Base-by-base conservation (phyloP, 2,797 vertebrate genomes). In the Hippopotamyrus pictus region DNA sequence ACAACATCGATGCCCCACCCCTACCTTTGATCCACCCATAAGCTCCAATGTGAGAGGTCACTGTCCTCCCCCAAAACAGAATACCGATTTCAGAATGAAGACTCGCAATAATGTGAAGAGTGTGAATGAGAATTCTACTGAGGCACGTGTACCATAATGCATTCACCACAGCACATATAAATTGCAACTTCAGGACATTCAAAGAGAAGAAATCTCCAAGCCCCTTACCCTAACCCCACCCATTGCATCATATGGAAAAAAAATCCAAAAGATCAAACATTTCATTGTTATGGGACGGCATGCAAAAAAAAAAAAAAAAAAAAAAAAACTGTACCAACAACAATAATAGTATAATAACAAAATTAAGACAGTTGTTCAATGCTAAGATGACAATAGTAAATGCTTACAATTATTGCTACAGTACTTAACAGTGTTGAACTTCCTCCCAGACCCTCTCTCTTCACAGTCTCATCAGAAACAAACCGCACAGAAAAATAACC, bases 391-490 rank as follows among this genome's bases (percentile, higher is more conserved):
- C 95, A 95, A 95, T 96, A 94, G 94, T 95, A 96, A 95, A 96
- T 94, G 95, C 93, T 96, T 96, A 95, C 92, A 95, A 94, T 96
- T 98, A 97, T 96, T 97, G 97, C 97, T 98, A 96, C 96, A 96
- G 94, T 96, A 95, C 93, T 93, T 95, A 96, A 95, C 92, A 96
- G 94, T 95, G 94, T 94, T 95, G 95, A 92, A 95, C 95, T 94
- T 93, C 92, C 93, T 93, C 93, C 93, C 90, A 89, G 92, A 93
- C 92, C 90, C 54, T 69, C 92, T 92, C 92, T 92, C 94, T 96
- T 96, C 95, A 96, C 96, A 96, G 96, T 96, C 95, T 95, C 94
- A 93, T 91, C 93, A 94, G 90, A 91, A 93, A 94, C 89, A 92
- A 94, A 94, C 44, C 90, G 93, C 91, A 93, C 90, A 92, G 88